phyloP scores from a whole-genome alignment of 1,140 invertebrate species.

The Anadara kagoshimensis region DNA sequence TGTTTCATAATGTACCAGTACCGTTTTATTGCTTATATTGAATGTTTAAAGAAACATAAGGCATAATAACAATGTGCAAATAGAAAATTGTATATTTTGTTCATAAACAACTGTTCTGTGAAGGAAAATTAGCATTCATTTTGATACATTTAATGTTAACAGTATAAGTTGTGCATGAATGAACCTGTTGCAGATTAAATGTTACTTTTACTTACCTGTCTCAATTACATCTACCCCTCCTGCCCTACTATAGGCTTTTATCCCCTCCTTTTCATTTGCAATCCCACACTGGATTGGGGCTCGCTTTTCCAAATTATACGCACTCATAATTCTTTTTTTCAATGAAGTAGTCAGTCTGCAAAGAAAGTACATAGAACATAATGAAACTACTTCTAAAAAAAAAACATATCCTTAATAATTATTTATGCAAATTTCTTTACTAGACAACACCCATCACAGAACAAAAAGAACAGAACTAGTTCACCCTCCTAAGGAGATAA shows the following conservation, averaged over 20 bases:
- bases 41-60: background rate
- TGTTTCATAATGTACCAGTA: no score
- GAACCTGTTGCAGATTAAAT: no score
- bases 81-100: background rate
- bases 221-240: constrained; percentile 16
- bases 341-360: constrained; percentile 7
- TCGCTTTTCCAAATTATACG: constrained; percentile 23
- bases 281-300: constrained; percentile 29
- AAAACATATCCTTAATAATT: constrained; percentile 1
- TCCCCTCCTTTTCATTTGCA: constrained; percentile 20
- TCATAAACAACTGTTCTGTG: background rate
- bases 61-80: background rate
- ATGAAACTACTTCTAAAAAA: background rate
- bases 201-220: constrained; percentile 23
- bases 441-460: constrained; percentile 4
- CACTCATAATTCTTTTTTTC: constrained; percentile 18
- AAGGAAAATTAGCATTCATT: background rate
- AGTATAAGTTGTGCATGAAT: background rate
- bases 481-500: background rate
- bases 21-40: no score
- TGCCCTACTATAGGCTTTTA: constrained; percentile 22
- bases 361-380: no score
- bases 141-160: constrained; percentile 1
- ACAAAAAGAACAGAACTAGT: background rate
- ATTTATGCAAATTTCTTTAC: constrained; percentile 10